Base-by-base conservation (phyloP, 2,113 vertebrate species). In the Thomomys bottae region DNA sequence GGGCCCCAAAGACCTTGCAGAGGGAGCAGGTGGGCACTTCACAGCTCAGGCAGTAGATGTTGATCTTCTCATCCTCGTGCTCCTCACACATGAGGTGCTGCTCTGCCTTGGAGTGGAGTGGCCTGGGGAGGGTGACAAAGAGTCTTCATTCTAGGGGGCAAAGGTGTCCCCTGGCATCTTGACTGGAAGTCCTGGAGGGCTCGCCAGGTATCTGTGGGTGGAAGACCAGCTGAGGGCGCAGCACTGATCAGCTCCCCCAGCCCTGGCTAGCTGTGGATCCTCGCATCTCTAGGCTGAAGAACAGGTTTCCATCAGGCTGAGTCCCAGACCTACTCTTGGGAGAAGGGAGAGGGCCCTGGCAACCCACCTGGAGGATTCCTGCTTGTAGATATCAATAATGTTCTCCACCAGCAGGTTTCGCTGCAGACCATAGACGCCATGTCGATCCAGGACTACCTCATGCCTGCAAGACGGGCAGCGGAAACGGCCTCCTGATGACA, bases 321-420 rank as follows among this genome's bases (percentile, higher is more conserved):
- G 78, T 23, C 45, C 38, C 85, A n/a, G 61, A 23, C 20, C 59
- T 63, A 32, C 63, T 24, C 72, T n/a, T 24, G 4, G 36, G 67
- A 91, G 63, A 61, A 49, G 54, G 4, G 17, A 24, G 40, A 42
- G 54, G 54, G 36, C 61, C 64, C 64, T 21, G 11, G n/a, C 57
- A 6, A 82, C 97, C 95, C 77, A 98, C 99, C 98, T 98, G 89
- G 97, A 97, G 12, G 98, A 98, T 84, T 98, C 98, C 89, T 99
- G 98, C 93, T 98, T 99, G 97, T 98, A 99, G 88, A 99, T 98
- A 95, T 99, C 99, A 0, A 99, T 98, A 77, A 99, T 99, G 96
- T 99, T 99, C 96, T 99, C 99, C 94, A 99, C 98, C n/a, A 99
- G 97, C 87, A 99, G 98, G 97, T 99, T 99, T 82, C 99, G 97